Evolutionary conservation across 2,797 vertebrate species (phyloP), one percentile per base, ranked within the genome.

Genomic region (Syngnathus acus): DNA sequence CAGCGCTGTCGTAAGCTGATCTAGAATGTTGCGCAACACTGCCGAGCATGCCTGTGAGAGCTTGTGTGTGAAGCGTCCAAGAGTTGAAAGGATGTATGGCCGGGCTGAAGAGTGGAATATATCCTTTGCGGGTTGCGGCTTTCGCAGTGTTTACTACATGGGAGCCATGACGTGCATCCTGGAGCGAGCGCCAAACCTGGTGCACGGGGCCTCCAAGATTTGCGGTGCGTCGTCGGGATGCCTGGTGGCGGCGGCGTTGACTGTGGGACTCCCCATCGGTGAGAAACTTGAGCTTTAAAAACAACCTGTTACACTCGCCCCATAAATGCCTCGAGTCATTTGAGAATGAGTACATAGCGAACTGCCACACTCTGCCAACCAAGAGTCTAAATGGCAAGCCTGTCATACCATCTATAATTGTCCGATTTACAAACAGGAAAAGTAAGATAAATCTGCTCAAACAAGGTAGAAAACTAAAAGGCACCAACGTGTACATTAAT

Each of bases 111-210:
- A 90, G 84, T 95, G 94, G 95, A 94, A 88, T 86, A 79, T 98
- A 48, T 95, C 94, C 0, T 93, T 97, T 43, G 84, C 89, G 1
- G 95, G 94, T 68, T 96, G 93, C 80, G 94, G 94, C 1, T 97
- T 96, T 84, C 76, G 95, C 72, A 92, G 90, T 10, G 71, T 93
- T 43, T 96, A 96, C 67, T 87, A 95, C 75, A 14, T 95, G 61
- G 95, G 95, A 39, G 94, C 86, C 1, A 75, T 92, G 72, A 84
- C 80, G 65, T 95, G 94, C 74, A 79, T 96, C 73, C 82, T 89
- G 57, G 92, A 96, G 75, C 80, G 59, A 13, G 91, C 84, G 9
- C 93, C 91, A 0, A 85, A 80, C 26, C 66, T 97, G 53, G 74
- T 95, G 39, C 84, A 84, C 1, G 86, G 88, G n/a, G 93, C 93